phyloP scores from a whole-genome alignment of 1,140 invertebrate genomes.

The Apis dorsata region DNA sequence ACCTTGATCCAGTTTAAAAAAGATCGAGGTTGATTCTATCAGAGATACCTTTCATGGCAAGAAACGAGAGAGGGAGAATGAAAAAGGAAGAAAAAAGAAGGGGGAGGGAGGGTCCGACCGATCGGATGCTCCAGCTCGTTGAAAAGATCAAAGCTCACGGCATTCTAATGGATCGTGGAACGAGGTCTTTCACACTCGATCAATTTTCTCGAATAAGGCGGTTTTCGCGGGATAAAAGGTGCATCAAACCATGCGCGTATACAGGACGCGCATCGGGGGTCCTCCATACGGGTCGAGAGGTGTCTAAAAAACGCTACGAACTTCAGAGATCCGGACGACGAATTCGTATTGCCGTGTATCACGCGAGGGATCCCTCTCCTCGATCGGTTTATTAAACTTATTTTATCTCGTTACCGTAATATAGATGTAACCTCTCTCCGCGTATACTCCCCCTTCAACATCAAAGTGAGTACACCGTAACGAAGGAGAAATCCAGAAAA shows the following conservation, averaged over 20 bases:
- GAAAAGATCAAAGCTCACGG: slow-evolving; percentile 72
- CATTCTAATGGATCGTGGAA: slow-evolving; percentile 65
- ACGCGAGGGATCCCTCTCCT: background rate
- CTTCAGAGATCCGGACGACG: slow-evolving; percentile 29
- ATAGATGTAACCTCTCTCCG: background rate
- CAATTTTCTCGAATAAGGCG: slow-evolving; percentile 70
- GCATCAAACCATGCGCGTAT: slow-evolving; percentile 70
- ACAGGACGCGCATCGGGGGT: slow-evolving; percentile 52
- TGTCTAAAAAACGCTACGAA: slow-evolving; percentile 27
- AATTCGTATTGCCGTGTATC: background rate
- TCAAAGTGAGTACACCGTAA: background rate
- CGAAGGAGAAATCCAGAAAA: background rate
- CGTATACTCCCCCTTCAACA: background rate
- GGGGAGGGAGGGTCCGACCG: slow-evolving; percentile 17
- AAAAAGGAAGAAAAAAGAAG: too few relatives aligned
- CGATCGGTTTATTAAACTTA: background rate
- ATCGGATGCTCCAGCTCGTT: slow-evolving; percentile 66
- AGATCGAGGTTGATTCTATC: slow-evolving; percentile 49
- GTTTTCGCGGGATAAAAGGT: slow-evolving; percentile 75
- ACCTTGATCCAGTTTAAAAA: slow-evolving; percentile 33
- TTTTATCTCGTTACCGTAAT: background rate
- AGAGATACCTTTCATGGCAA: slow-evolving; percentile 41
- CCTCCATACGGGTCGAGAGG: slow-evolving; percentile 37
- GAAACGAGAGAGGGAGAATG: background rate
- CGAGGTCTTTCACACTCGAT: slow-evolving; percentile 73